phyloP scores from a whole-genome alignment of 2,113 vertebrate species.

The Chamaea fasciata region DNA sequence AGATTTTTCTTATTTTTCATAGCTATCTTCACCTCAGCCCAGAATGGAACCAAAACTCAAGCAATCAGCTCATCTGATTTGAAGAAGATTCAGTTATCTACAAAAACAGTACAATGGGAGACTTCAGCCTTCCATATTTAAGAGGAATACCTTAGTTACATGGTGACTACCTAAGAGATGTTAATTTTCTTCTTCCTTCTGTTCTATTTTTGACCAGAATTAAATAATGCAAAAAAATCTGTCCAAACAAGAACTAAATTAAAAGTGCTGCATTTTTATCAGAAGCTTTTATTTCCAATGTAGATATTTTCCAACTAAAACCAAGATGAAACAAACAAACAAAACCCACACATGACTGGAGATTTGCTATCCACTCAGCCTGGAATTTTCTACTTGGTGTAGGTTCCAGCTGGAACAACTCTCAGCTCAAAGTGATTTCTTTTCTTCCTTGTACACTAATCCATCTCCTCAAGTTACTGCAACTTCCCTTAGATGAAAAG shows the following conservation, averaged over 20 bases:
- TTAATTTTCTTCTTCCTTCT: neutral
- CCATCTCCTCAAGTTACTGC: neutral
- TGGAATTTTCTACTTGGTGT: neutral
- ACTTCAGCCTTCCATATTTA: neutral
- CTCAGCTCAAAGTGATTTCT: neutral
- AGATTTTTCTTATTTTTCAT: neutral
- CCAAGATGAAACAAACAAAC: neutral
- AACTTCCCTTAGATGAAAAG: neutral
- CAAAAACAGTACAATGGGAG: neutral
- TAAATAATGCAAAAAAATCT: neutral
- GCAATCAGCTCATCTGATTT: neutral
- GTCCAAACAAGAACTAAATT: neutral
- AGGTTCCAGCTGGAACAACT: neutral
- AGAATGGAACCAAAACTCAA: neutral
- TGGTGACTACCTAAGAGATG: fast-evolving
- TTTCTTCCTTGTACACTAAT: neutral
- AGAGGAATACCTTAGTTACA: neutral
- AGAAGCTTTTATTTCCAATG: neutral
- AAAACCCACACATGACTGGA: neutral
- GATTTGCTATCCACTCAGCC: neutral
- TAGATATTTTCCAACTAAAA: neutral
- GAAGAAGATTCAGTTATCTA: neutral
- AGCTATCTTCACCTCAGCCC: neutral
- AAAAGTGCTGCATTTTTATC: neutral
- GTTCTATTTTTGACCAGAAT: neutral